Base-by-base conservation (phyloP, 2,888 invertebrate genomes). In the Pimpla rufipes region DNA sequence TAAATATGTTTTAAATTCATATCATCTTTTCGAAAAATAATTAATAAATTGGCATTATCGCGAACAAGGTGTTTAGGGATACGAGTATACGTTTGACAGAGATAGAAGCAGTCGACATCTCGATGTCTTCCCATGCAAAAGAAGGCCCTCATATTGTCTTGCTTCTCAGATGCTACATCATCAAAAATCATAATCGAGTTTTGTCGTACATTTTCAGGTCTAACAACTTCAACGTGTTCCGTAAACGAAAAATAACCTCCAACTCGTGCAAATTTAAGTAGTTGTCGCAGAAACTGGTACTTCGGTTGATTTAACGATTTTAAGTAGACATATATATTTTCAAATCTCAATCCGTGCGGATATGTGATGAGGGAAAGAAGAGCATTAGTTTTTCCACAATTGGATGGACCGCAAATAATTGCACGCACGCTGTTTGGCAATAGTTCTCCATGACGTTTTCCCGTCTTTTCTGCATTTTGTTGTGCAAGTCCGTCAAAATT, bases 251-350 rank as follows among this genome's bases (percentile, higher is more conserved):
- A 88, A 86, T 88, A 90, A 8, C 86, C 84, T 83, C 57, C 13
- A 91, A 29, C 29, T 29, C 29, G 29, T 29, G 29, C 5, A 29
- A 29, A 29, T 29, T 29, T 29, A 29, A 29, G 52, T 10, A 90
- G 47, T 11, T 87, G 73, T 68, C 83, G 79, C 23, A 90, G 71
- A 76, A 85, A 87, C 29, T 79, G 11, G 83, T 90, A 90, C 81
- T 90, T 89, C 37, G 87, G 87, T 82, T 90, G 91, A 83, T 87
- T 85, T 29, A 90, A 62, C 89, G 90, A 93, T 92, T 88, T 91
- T 11, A 67, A 77, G 16, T 81, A 81, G 18, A 77, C 52, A 47
- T 88, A 86, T 6, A 87, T 45, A 55, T 87, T 87, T 79, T 87
- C 75, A 40, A 86, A 88, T 74, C 85, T 68, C 8, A 85, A 35